Evolutionary conservation across 2,113 vertebrate genomes (phyloP), one percentile per base, ranked within the genome.

Genomic region (Anoura caudifer): DNA sequence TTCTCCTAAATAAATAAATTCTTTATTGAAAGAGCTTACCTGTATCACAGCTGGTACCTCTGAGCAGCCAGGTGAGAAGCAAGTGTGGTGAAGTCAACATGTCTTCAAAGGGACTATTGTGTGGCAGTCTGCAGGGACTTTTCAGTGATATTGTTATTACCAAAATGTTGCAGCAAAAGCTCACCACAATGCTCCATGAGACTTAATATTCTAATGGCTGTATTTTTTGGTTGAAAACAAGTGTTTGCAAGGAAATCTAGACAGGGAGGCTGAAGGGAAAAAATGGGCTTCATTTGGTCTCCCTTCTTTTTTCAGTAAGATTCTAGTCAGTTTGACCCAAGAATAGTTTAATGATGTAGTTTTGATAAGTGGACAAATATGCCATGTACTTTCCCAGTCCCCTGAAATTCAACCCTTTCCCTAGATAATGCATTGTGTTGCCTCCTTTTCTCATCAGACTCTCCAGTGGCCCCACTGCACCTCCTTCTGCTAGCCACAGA

Each of bases 21-120:
- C 43, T 63, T 77, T 67, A 82, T 52, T 67, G 59, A 83, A 75
- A 43, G 43, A 79, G 12, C 82, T 95, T 96, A 97, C 95, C 28
- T 94, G 50, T 86, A 8, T 65, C n/a, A 43, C 93, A 80, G 89
- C 72, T 80, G 73, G 59, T 95, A 24, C 45, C 50, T 89, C 87
- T 72, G 63, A 84, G 52, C 69, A 91, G 50, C 69, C 41, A 67
- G 45, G 36, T 83, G 36, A 54, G 31, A 95, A 94, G 76, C 85
- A 45, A 70, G 20, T 84, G 75, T 94, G 69, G 70, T 33, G 61
- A 61, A 91, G 56, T 77, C 75, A 89, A 89, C 9, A 11, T 31
- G 69, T 85, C 88, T 96, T 94, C 2, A 10, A 88, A 93, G 65
- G 65, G 33, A 73, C 4, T n/a, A 54, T 43, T 77, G 24, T 61